These are phyloP conservation scores for Colostygia pectinataria DNA, from an alignment of 2,888 invertebrate species.

Conservation along the genomic window DNA sequence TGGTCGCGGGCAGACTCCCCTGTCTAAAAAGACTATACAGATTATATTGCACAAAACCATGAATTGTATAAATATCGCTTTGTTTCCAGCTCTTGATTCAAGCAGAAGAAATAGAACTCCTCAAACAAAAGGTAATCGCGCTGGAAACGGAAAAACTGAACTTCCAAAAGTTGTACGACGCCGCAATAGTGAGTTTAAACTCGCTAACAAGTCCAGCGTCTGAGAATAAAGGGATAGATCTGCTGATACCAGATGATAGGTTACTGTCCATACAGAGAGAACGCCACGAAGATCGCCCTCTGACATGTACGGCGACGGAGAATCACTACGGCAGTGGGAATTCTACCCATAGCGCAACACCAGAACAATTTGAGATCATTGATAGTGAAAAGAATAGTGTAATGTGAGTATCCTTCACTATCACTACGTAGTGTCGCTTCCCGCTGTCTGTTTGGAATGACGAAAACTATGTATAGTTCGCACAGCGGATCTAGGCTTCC, in stretches of 20 bases:
- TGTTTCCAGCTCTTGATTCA: constrained; percentile 69
- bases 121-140: constrained; percentile 79
- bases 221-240: constrained; percentile 61
- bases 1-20: no score
- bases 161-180: constrained; percentile 80
- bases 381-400: constrained; percentile 77
- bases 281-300: constrained; percentile 52
- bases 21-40: no score
- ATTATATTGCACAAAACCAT: no score
- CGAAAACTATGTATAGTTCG: no score
- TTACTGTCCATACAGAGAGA: constrained; percentile 47
- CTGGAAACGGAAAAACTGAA: constrained; percentile 83
- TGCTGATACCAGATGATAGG: constrained; percentile 64
- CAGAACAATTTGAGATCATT: constrained; percentile 85
- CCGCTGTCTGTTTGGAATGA: no score
- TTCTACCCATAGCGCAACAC: constrained; percentile 82
- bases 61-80: neutral
- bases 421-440: no score
- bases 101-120: constrained; percentile 80
- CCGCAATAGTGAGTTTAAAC: constrained; percentile 75
- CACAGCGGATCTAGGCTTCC: no score
- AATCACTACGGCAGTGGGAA: constrained; percentile 78
- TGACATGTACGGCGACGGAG: constrained; percentile 71
- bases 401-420: constrained; percentile 51
- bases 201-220: constrained; percentile 71